phyloP scores from a whole-genome alignment of 1,140 invertebrate species.

The Megalonaias nervosa region DNA sequence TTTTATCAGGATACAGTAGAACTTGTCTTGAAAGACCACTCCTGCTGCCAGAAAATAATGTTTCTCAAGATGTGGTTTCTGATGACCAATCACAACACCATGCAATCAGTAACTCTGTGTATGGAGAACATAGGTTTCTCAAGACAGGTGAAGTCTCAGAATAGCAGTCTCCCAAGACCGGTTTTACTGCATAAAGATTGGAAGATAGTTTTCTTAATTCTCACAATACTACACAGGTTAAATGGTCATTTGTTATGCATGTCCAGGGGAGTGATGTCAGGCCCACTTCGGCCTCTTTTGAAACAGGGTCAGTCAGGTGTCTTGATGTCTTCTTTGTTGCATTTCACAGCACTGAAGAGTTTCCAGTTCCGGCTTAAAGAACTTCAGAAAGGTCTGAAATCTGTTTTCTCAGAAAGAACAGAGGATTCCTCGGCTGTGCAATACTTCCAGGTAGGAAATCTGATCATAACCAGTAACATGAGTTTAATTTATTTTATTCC shows the following conservation, averaged over 20 bases:
- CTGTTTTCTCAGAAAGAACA: constrained; percentile 94
- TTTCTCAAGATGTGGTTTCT: no score
- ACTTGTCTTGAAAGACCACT: no score
- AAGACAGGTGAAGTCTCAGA: not conserved
- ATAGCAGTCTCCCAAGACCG: no score
- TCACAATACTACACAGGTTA: no score
- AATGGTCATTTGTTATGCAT: not conserved
- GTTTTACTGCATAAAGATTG: no score
- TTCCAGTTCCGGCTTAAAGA: constrained; percentile 59
- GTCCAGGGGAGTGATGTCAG: no score
- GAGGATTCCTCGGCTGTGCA: constrained; percentile 98
- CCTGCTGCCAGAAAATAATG: no score
- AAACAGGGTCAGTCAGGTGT: not conserved
- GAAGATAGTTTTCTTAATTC: no score
- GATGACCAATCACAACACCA: no score
- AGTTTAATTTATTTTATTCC: no score
- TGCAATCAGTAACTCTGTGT: no score
- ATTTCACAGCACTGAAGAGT: constrained; percentile 57
- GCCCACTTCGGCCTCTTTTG: not conserved
- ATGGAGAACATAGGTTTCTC: not conserved
- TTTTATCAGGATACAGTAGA: not conserved
- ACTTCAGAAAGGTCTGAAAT: constrained; percentile 55
- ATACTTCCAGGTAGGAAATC: constrained; percentile 82
- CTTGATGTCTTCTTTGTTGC: constrained; percentile 2
- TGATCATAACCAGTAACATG: not conserved